These are phyloP conservation scores for Desoria tigrina DNA, from an alignment of 2,888 invertebrate species.

Conservation along the genomic window DNA sequence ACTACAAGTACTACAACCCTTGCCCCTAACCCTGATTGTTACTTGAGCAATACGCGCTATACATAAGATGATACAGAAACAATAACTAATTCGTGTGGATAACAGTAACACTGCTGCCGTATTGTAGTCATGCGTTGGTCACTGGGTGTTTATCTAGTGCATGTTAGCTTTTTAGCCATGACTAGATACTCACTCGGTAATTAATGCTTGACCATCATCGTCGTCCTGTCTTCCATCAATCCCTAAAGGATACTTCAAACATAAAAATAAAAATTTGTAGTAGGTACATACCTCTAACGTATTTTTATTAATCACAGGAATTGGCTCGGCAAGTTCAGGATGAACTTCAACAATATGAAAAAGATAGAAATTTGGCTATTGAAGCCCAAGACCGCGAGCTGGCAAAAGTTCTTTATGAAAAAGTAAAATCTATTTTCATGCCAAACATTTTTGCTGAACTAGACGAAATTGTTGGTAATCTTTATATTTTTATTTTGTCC, in stretches of 20 bases:
- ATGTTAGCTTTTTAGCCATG: conserved; percentile 56
- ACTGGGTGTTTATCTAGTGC: conserved; percentile 57
- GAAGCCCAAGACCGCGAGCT: conserved; percentile 79
- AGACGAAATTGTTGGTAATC: not conserved
- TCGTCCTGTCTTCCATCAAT: conserved; percentile 5
- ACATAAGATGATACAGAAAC: too few species aligned
- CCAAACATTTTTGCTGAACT: not conserved
- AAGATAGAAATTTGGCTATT: conserved; percentile 70
- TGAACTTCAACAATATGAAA: conserved; percentile 63
- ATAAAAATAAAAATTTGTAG: not conserved
- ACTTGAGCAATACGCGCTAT: not conserved
- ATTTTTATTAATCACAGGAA: conserved; percentile 65
- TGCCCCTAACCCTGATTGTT: not conserved
- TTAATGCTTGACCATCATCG: conserved; percentile 30
- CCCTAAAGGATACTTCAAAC: conserved; percentile 22
- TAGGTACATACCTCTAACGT: conserved; percentile 24
- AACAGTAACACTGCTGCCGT: not conserved
- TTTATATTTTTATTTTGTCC: conserved; percentile 1
- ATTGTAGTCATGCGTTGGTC: conserved; percentile 28
- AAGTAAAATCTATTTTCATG: conserved; percentile 53
- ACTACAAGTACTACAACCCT: too few species aligned
- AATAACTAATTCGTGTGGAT: too few species aligned
- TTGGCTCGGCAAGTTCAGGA: conserved; percentile 74
- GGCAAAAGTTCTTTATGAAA: conserved; percentile 73
- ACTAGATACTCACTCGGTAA: conserved; percentile 61